Evolutionary conservation across 2,888 invertebrate species (phyloP).

Genomic region (Anthrax anthrax): DNA sequence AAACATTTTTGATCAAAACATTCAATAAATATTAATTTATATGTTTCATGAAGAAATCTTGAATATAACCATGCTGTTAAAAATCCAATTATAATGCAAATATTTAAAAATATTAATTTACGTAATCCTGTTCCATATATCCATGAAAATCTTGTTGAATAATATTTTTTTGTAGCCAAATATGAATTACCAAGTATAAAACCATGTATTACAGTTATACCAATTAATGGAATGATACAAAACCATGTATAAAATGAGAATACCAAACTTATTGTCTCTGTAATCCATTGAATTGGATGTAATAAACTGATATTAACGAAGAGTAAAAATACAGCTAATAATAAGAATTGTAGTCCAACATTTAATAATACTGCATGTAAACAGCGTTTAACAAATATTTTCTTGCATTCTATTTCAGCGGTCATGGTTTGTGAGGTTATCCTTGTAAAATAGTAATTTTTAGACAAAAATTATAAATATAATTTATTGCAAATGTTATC

Average conservation of each 20-base stretch:
- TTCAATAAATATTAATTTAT: constrained; percentile 37
- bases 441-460: too few species aligned
- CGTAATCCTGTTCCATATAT: constrained; percentile 46
- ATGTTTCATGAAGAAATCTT: constrained; percentile 45
- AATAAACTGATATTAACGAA: constrained; percentile 47
- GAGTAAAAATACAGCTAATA: constrained; percentile 38
- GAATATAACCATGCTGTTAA: constrained; percentile 55
- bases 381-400: constrained; percentile 25
- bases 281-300: constrained; percentile 52
- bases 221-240: constrained; percentile 46
- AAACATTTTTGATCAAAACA: constrained; percentile 43
- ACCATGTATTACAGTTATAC: constrained; percentile 55
- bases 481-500: too few species aligned
- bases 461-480: too few species aligned
- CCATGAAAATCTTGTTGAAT: constrained; percentile 51
- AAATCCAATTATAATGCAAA: constrained; percentile 51
- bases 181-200: constrained; percentile 56
- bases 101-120: constrained; percentile 35
- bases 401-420: constrained; percentile 21
- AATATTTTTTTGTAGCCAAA: constrained; percentile 43
- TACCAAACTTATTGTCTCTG: constrained; percentile 42
- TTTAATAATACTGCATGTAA: constrained; percentile 42
- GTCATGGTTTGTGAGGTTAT: too few species aligned
- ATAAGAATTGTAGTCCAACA: constrained; percentile 40
- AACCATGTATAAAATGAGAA: constrained; percentile 42